Evolutionary conservation across 2,113 vertebrate genomes (phyloP), one percentile per base, ranked within the genome.

Genomic region (Anolis carolinensis): DNA sequence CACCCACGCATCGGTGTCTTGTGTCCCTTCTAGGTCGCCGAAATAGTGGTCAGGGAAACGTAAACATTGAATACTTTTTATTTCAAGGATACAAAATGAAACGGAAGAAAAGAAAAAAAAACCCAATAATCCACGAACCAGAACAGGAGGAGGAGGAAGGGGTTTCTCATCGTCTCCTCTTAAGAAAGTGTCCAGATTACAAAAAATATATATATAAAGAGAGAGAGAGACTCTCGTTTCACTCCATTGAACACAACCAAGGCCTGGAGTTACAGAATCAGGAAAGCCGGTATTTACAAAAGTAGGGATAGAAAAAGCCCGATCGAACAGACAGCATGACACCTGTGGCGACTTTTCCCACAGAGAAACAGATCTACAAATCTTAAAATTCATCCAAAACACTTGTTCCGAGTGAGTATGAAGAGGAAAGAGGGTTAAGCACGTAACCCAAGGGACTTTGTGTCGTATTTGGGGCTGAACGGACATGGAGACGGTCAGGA

Each of bases 31-130:
- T 59, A 13, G 14, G 14, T 59, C 18, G 55, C 18, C 14, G 16
- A 18, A 59, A 55, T n/a, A 44, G 27, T 30, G 74, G 36, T 6
- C 13, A 8, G 7, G 5, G 11, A 30, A 5, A n/a, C n/a, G 50
- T 30, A 65, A 50, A 91, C 94, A 90, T 96, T 96, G 96, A 96
- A 96, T 96, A 96, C 93, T 95, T 95, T 79, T 90, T 91, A 83
- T 92, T 92, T 30, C 83, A 91, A 90, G 93, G 92, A 81, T 94
- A 95, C 90, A 94, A 91, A 92, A 92, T 55, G 76, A 94, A 94
- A 83, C 85, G 91, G 89, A 73, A 20, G 4, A 55, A 34, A 25
- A 13, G 7, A 67, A 78, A 52, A 52, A 77, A 50, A 55, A 25
- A 25, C 2, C 2, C 7, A 78, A 52, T 50, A 77, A 77, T 77